Conservation (phyloP, 2,113 vertebrate species). For the Choloepus hoffmanni region DNA sequence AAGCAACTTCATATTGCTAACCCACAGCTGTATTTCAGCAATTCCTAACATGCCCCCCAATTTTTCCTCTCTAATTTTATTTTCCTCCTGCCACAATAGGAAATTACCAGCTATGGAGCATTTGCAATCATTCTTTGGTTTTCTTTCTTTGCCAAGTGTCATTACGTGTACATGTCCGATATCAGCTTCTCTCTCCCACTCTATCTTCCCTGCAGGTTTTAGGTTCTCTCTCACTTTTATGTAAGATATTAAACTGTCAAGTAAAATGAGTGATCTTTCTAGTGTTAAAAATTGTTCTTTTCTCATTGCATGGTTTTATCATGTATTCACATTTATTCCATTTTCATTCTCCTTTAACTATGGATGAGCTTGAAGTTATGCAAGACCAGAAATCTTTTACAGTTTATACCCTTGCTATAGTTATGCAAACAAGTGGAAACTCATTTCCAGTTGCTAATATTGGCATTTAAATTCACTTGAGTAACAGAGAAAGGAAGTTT, state of each 20-base stretch:
- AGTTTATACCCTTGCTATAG: not conserved
- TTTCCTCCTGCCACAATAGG: constrained; percentile 18
- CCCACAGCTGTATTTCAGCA: not conserved
- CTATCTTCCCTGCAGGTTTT: constrained; percentile 1
- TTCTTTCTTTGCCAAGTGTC: constrained; percentile 46
- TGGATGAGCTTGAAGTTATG: constrained; percentile 28
- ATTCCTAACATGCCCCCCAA: not conserved
- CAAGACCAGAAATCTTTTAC: constrained; percentile 36
- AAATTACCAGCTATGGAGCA: not conserved
- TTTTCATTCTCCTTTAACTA: constrained; percentile 29
- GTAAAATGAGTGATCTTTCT: constrained; percentile 58
- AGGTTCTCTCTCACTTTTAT: constrained; percentile 53
- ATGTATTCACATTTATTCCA: constrained; percentile 41
- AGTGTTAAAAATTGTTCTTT: constrained; percentile 41
- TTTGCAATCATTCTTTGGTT: constrained; percentile 44
- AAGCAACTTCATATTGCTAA: not conserved
- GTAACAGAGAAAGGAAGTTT: not conserved
- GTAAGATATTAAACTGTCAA: constrained; percentile 65
- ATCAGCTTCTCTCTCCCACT: not conserved
- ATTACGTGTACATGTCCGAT: constrained; percentile 44
- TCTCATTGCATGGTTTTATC: not conserved
- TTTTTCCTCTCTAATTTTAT: not conserved
- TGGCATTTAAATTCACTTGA: not conserved
- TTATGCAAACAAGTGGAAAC: constrained; percentile 39
- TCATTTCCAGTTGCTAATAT: constrained; percentile 12